Percentiles rank a stretch among this genome's conserved stretches.
phyloP scores from a whole-genome alignment of 37 sponge, comb jelly and placozoan genomes.

The Spongilla lacustris region DNA sequence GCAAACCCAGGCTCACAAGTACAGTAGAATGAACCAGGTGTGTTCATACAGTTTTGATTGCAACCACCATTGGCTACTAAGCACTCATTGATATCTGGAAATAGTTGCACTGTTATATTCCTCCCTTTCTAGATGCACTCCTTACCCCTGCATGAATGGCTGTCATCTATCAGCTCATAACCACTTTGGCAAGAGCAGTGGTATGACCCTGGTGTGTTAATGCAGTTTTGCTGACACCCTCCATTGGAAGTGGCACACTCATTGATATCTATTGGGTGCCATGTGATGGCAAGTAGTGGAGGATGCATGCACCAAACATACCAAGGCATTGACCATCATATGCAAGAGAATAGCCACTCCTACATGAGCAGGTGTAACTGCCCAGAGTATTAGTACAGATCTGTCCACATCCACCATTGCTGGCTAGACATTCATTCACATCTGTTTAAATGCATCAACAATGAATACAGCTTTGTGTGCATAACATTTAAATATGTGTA shows the following conservation, averaged over 20 bases:
- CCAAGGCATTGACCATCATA: too few relatives aligned
- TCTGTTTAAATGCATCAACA: too few relatives aligned
- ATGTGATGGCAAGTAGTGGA: too few relatives aligned
- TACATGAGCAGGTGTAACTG: background rate
- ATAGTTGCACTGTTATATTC: background rate
- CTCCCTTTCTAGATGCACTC: too few relatives aligned
- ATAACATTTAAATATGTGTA: too few relatives aligned
- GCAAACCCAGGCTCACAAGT: too few relatives aligned
- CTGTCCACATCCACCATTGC: too few relatives aligned
- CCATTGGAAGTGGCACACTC: slow-evolving; percentile 27
- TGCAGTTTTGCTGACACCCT: slow-evolving; percentile 44
- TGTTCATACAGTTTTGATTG: background rate
- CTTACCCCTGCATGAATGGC: background rate
- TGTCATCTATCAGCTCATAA: background rate
- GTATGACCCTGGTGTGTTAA: slow-evolving; percentile 7
- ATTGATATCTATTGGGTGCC: slow-evolving; percentile 17
- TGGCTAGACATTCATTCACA: too few relatives aligned
- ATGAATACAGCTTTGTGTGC: too few relatives aligned
- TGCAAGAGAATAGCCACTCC: background rate
- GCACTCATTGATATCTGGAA: background rate
- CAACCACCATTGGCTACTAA: background rate
- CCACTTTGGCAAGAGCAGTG: slow-evolving; percentile 28
- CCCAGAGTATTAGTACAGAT: background rate
- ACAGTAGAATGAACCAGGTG: background rate
- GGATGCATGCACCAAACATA: too few relatives aligned